Conservation (phyloP, 2,888 invertebrate genomes). For the Pyrrhosoma nymphula region DNA sequence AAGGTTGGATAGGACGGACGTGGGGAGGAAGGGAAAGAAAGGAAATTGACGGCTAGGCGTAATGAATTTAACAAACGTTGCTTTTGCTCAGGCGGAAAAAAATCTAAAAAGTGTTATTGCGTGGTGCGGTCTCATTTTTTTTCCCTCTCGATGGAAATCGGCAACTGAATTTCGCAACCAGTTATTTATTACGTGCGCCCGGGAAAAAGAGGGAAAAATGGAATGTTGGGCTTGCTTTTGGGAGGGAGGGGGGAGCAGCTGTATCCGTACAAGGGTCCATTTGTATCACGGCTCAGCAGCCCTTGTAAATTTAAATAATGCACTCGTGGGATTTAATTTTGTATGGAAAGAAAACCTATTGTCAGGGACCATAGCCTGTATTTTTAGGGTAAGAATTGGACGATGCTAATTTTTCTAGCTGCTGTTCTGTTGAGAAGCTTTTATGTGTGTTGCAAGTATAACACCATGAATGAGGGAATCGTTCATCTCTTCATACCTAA, state of each 20-base stretch:
- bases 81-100: neutral
- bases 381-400: no score
- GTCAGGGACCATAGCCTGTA: no score
- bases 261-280: neutral
- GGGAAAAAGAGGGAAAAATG: neutral
- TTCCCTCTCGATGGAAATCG: neutral
- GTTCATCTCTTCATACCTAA: no score
- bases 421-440: no score
- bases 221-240: neutral
- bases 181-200: neutral
- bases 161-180: neutral
- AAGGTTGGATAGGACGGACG: neutral
- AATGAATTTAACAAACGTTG: conserved; percentile 22
- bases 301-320: neutral
- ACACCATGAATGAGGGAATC: no score
- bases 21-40: neutral
- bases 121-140: neutral
- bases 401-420: no score
- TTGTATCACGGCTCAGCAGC: no score
- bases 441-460: no score
- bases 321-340: neutral
- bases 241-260: neutral
- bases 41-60: conserved; percentile 26
- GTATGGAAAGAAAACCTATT: no score
- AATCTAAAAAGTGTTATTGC: neutral